Evolutionary conservation across 2,888 invertebrate species (phyloP).

Genomic region (Epiblema foenella): DNA sequence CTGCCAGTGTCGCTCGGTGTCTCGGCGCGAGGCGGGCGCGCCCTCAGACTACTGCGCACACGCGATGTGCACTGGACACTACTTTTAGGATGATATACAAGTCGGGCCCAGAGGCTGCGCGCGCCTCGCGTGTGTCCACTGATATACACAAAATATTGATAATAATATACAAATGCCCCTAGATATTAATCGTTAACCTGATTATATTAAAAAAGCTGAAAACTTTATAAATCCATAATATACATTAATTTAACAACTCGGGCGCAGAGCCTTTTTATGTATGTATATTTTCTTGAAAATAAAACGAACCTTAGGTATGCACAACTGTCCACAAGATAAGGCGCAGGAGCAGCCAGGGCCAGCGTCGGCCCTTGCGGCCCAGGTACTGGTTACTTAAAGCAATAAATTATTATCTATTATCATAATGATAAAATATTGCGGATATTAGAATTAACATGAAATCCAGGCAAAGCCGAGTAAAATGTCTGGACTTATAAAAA

Average conservation of each 20-base stretch:
- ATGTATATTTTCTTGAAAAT: constrained; percentile 48
- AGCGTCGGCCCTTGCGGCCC: constrained; percentile 46
- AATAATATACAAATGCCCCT: constrained; percentile 72
- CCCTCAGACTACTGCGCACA: not conserved
- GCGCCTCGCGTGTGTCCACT: constrained; percentile 65
- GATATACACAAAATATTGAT: constrained; percentile 77
- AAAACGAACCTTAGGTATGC: constrained; percentile 59
- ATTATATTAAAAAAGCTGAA: constrained; percentile 81
- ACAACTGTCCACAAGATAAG: constrained; percentile 66
- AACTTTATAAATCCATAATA: constrained; percentile 79
- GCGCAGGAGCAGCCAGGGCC: constrained; percentile 52
- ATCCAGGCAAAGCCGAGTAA: constrained; percentile 59
- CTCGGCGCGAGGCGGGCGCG: constrained; percentile 53
- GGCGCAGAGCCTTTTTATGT: constrained; percentile 54
- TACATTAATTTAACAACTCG: constrained; percentile 71
- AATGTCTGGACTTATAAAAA: constrained; percentile 58
- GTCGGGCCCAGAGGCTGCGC: constrained; percentile 57
- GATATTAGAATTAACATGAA: constrained; percentile 60
- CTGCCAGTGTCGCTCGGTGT: constrained; percentile 63
- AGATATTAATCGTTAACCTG: constrained; percentile 63
- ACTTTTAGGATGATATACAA: too few species aligned
- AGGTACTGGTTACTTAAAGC: constrained; percentile 58
- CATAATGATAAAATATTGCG: constrained; percentile 69
- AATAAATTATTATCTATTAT: constrained; percentile 67
- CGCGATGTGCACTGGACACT: too few species aligned